These are phyloP conservation scores for Scelioninae gen. 1 DNA, from an alignment of 2,888 invertebrate species.

Conservation along the genomic window DNA sequence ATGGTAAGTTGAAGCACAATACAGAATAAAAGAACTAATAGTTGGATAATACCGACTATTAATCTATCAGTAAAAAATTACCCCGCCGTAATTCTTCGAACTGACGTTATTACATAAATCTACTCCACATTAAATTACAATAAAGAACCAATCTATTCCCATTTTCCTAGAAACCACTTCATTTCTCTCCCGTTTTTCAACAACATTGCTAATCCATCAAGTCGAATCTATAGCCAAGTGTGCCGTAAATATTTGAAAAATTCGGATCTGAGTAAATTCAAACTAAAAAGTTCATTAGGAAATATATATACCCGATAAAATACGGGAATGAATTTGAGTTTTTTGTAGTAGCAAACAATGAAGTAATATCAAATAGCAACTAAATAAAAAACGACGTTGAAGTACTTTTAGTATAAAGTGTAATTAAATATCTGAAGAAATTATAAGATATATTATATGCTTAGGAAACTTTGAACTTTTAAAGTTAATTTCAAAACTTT, in stretches of 20 bases:
- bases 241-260: neutral
- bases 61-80: conserved; percentile 3
- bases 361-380: too few species aligned
- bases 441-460: too few species aligned
- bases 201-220: conserved; percentile 1
- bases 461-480: too few species aligned
- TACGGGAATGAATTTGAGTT: neutral
- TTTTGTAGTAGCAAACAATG: too few species aligned
- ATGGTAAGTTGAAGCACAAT: too few species aligned
- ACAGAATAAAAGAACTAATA: neutral
- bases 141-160: conserved; percentile 4
- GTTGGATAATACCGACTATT: neutral
- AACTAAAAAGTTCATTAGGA: too few species aligned
- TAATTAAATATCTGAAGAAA: too few species aligned
- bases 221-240: neutral
- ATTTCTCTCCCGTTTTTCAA: conserved; percentile 8
- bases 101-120: conserved; percentile 9
- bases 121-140: conserved; percentile 12
- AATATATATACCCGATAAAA: neutral
- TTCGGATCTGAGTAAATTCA: neutral
- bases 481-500: too few species aligned
- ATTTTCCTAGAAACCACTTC: conserved; percentile 13
- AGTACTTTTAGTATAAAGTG: too few species aligned
- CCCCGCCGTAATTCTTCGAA: neutral
- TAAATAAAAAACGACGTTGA: too few species aligned